These are phyloP conservation scores for Myioborus miniatus DNA, from an alignment of 2,797 vertebrate species.

Conservation along the genomic window DNA sequence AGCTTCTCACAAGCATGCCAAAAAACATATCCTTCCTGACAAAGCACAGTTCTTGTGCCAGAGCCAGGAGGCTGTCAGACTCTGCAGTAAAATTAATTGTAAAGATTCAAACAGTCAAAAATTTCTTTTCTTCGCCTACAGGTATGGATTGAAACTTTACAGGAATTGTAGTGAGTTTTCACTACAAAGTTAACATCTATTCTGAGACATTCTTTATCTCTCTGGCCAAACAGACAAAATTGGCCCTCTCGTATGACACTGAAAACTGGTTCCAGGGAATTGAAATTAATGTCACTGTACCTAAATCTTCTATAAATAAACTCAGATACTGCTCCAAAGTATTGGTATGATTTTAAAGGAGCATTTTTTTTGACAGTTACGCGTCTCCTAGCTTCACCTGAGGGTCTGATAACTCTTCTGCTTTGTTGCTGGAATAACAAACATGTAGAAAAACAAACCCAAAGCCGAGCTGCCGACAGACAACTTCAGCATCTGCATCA, in stretches of 20 bases:
- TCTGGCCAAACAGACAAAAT: neutral
- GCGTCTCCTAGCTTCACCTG: neutral
- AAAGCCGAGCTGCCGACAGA: constrained; percentile 94
- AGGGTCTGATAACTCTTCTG: neutral
- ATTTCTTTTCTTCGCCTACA: neutral
- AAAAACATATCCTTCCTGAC: neutral
- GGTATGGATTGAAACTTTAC: neutral
- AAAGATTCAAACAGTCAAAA: neutral
- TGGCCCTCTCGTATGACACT: neutral
- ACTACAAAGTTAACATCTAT: neutral
- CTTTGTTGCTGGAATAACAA: constrained; percentile 14
- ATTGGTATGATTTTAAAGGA: neutral
- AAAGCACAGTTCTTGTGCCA: neutral
- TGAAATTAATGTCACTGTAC: neutral
- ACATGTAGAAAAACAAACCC: constrained; percentile 76
- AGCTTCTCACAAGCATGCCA: neutral
- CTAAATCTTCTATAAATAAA: neutral
- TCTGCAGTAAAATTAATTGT: neutral
- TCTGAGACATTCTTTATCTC: neutral
- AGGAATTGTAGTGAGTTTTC: neutral
- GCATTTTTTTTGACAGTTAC: neutral
- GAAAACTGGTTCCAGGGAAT: neutral
- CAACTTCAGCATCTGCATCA: constrained; percentile 91
- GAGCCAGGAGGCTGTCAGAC: neutral
- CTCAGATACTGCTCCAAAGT: neutral